Percentiles rank a stretch among this genome's conserved stretches.
Evolutionary conservation across 2,888 invertebrate genomes (phyloP).

Genomic region (Cybosia mesomella): DNA sequence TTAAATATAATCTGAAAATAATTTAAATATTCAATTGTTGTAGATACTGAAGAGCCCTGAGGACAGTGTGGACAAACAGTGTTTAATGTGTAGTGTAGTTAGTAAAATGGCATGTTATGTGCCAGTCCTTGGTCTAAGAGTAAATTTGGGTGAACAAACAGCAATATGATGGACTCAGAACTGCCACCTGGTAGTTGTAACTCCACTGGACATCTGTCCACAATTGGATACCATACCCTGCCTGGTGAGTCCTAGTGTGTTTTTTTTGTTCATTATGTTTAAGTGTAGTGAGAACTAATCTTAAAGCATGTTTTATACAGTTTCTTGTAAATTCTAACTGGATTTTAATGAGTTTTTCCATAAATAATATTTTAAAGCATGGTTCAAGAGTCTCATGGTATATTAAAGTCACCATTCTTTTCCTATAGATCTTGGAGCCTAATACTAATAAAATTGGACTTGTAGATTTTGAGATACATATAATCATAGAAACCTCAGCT

Average conservation of each 20-base stretch:
- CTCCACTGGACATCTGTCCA: constrained; percentile 85
- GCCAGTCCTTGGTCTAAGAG: constrained; percentile 50
- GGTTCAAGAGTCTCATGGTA: too few species aligned
- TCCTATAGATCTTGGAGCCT: neutral
- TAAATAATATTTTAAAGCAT: too few species aligned
- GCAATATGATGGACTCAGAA: constrained; percentile 83
- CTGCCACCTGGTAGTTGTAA: constrained; percentile 84
- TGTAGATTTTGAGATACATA: too few species aligned
- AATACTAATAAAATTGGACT: neutral
- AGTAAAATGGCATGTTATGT: constrained; percentile 60
- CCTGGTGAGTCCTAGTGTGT: constrained; percentile 67
- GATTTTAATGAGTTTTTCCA: neutral
- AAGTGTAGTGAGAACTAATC: neutral
- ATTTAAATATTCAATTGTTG: constrained; percentile 39
- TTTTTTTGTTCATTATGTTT: neutral
- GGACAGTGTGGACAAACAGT: constrained; percentile 36
- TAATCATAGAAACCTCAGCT: too few species aligned
- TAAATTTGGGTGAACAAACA: constrained; percentile 54
- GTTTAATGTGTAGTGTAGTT: constrained; percentile 58
- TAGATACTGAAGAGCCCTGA: constrained; percentile 41
- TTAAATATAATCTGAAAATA: constrained; percentile 31
- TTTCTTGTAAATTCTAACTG: neutral
- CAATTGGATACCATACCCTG: constrained; percentile 81
- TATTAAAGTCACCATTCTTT: too few species aligned
- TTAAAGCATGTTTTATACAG: neutral